These are phyloP conservation scores for Notospermus geniculatus DNA, from an alignment of 1,140 invertebrate genomes.

Conservation along the genomic window DNA sequence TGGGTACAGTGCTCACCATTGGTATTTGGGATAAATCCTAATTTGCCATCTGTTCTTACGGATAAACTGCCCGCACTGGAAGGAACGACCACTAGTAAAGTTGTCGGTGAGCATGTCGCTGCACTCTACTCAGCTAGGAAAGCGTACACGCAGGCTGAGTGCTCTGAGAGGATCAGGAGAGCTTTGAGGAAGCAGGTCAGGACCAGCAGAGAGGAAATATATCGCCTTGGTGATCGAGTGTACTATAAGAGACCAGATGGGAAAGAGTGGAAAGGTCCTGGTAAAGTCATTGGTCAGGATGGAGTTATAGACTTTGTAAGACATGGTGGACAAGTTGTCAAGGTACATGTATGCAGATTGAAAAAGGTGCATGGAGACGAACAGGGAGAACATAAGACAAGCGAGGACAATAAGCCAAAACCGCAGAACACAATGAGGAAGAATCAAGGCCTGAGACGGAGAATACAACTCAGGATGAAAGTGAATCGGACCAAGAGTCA, in stretches of 20 bases:
- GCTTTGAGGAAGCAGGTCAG: background rate
- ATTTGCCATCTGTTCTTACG: background rate
- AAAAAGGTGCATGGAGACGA: no score
- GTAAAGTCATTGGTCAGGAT: constrained; percentile 11
- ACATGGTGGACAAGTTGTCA: no score
- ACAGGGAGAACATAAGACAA: no score
- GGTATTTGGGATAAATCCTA: constrained; percentile 9
- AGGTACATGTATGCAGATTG: no score
- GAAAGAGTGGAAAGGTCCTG: constrained; percentile 9
- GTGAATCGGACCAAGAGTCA: no score
- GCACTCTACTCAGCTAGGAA: background rate
- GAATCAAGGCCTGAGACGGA: no score
- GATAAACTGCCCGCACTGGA: background rate
- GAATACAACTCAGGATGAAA: no score
- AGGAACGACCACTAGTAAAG: background rate
- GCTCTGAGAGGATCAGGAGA: no score
- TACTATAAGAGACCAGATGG: constrained; percentile 4
- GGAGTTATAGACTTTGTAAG: constrained; percentile 1
- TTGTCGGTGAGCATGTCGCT: constrained; percentile 1
- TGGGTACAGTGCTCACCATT: constrained; percentile 6
- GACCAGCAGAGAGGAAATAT: background rate
- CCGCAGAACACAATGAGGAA: no score
- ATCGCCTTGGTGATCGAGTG: background rate
- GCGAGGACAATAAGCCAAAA: no score
- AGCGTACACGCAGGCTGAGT: background rate